A percentile compares a stretch with the other conserved stretches of the same genome.
phyloP scores from a whole-genome alignment of 2,797 vertebrate species.

The Apogon hyalosoma region DNA sequence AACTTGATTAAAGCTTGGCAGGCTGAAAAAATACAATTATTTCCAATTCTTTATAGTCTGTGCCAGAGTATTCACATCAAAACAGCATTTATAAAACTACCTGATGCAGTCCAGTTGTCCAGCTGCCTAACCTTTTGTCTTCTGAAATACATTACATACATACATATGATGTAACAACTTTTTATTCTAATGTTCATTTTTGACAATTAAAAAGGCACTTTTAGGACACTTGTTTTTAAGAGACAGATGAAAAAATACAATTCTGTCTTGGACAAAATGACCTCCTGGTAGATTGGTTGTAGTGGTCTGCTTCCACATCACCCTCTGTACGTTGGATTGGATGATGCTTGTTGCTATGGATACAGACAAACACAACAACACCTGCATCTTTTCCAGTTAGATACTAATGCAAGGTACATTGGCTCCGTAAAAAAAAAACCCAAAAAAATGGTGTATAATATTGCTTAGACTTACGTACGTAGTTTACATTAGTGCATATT shows the following conservation, averaged over 20 bases:
- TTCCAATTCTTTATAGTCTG: neutral
- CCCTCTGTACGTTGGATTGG: neutral
- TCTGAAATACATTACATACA: conserved; percentile 21
- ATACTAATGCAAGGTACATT: conserved; percentile 17
- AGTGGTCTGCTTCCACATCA: neutral
- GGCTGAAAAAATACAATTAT: neutral
- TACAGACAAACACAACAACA: conserved; percentile 20
- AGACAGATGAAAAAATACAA: neutral
- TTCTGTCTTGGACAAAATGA: no score
- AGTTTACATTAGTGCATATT: no score
- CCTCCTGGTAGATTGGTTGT: neutral
- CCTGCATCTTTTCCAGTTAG: conserved; percentile 12
- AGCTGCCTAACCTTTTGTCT: conserved; percentile 12
- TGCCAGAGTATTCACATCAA: neutral
- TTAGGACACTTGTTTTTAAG: conserved; percentile 16
- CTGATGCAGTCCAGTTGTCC: neutral
- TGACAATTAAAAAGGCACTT: conserved; percentile 33
- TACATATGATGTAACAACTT: conserved; percentile 3
- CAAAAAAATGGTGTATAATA: no score
- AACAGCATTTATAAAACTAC: neutral
- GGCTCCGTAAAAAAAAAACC: no score
- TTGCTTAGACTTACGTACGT: no score
- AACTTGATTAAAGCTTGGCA: neutral
- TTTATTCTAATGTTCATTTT: conserved; percentile 25
- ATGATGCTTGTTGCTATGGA: conserved; percentile 44